A percentile compares a stretch with the other conserved stretches of the same genome.
These are phyloP conservation scores for Epinotia bilunana DNA, from an alignment of 2,888 invertebrate genomes.

Conservation along the genomic window DNA sequence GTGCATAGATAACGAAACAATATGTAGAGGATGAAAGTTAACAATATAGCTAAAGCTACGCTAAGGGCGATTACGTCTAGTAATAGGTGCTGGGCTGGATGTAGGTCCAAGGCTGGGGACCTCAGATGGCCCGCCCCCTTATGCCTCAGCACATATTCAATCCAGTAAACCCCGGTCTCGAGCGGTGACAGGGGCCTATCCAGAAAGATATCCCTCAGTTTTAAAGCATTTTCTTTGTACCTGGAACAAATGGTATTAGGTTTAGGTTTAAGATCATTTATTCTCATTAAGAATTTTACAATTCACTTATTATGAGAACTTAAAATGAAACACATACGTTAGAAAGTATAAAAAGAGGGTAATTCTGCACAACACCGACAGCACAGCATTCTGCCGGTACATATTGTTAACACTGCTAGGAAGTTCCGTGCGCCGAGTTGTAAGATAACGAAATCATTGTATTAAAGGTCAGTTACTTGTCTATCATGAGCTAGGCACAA, in stretches of 20 bases:
- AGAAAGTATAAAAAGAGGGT: no score
- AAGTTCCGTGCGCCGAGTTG: no score
- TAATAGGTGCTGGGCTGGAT: constrained; percentile 75
- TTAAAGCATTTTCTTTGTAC: constrained; percentile 79
- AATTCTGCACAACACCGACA: no score
- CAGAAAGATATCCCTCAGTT: constrained; percentile 78
- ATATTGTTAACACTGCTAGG: no score
- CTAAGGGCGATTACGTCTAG: constrained; percentile 73
- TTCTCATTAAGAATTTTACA: no score
- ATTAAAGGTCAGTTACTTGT: constrained; percentile 54
- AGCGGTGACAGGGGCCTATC: constrained; percentile 85
- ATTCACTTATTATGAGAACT: no score
- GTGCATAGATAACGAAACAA: constrained; percentile 75
- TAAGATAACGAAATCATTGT: no score
- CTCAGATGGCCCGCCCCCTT: constrained; percentile 81
- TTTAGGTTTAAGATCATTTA: no score
- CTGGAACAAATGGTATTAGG: constrained; percentile 63
- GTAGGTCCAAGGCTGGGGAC: constrained; percentile 79
- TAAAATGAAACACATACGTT: no score
- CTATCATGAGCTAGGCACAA: constrained; percentile 1
- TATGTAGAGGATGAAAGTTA: constrained; percentile 68
- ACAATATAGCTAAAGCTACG: constrained; percentile 61
- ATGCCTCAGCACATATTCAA: constrained; percentile 86
- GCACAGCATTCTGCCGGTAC: no score
- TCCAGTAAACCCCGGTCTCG: constrained; percentile 86